These are phyloP conservation scores for Leptonema lineaticorne DNA, from an alignment of 1,140 invertebrate species.

Conservation along the genomic window DNA sequence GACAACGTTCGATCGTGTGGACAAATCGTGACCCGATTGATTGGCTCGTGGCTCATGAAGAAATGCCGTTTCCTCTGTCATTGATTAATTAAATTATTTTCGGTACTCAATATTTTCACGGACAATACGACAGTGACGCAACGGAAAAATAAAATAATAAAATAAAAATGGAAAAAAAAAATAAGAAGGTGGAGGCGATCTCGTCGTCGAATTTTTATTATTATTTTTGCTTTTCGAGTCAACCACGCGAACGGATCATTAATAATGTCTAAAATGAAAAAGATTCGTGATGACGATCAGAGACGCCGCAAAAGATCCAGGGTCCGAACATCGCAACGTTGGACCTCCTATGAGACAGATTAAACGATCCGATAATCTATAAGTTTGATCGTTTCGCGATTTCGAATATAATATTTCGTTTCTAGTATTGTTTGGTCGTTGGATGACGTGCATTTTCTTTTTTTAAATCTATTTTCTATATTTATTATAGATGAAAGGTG, in stretches of 20 bases:
- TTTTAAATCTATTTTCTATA: no score
- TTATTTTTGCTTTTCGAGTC: not conserved
- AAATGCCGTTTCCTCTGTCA: slow-evolving; percentile 21
- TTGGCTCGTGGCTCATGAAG: slow-evolving; percentile 17
- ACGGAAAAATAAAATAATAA: slow-evolving; percentile 8
- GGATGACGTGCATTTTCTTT: no score
- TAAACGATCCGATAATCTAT: not conserved
- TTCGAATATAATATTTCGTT: no score
- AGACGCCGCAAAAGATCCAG: not conserved
- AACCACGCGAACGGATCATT: slow-evolving; percentile 21
- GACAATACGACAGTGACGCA: slow-evolving; percentile 25
- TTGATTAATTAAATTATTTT: slow-evolving; percentile 28
- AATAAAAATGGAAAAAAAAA: no score
- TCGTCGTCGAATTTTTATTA: no score
- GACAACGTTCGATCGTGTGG: slow-evolving; percentile 11
- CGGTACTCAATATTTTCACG: slow-evolving; percentile 15
- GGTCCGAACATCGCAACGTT: not conserved
- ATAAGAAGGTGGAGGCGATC: no score
- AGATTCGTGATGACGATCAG: slow-evolving; percentile 10
- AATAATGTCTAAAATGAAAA: slow-evolving; percentile 15
- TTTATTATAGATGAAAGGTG: no score
- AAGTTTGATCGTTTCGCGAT: no score
- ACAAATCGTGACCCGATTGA: slow-evolving; percentile 24
- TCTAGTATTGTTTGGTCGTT: no score
- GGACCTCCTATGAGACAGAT: not conserved